Evolutionary conservation across 2,888 invertebrate species (phyloP), one percentile per base, ranked within the genome.

Genomic region (Drosophila diplacantha): DNA sequence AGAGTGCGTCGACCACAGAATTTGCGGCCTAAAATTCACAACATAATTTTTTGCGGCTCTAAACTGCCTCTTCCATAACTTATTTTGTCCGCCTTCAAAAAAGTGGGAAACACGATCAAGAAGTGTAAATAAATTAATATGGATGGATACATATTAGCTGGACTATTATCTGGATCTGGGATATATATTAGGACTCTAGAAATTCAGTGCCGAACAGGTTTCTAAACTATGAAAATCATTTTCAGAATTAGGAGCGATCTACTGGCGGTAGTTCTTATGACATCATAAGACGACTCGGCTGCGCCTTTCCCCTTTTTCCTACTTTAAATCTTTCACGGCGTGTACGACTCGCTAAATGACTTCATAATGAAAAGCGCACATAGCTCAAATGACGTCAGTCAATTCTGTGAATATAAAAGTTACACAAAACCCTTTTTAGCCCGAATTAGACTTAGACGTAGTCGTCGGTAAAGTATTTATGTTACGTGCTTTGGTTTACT

Each of bases 331-430:
- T 29, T 18, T 29, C 47, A 31, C 34, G 12, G n/a, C 22, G 20
- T 16, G 12, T 22, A 5, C 18, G 18, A 47, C 29, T 24, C 24
- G 49, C 31, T 50, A 61, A 61, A 12, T 50, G 31, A 24, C 24
- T 61, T 61, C 14, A 24, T 43, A 41, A 61, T 61, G 35, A 31
- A 49, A 43, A 43, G n/a, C 16, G 18, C 41, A 49, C 35, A 61
- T 29, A 50, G 16, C 29, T 43, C 49, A 24, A 47, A 32, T 58
- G 46, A 60, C 59, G 59, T 39, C 58, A 59, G 44, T 38, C 31
- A 3, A 22, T 22, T 37, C 18, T 59, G 46, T 22, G 60, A 60
- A 59, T 41, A 60, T 41, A 22, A 49, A 60, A 41, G 20, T 49
- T 43, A 60, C 59, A 60, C 47, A 41, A 26, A 60, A 9, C 60